phyloP scores from a whole-genome alignment of 2,888 invertebrate species.

The Parnassius glacialis region DNA sequence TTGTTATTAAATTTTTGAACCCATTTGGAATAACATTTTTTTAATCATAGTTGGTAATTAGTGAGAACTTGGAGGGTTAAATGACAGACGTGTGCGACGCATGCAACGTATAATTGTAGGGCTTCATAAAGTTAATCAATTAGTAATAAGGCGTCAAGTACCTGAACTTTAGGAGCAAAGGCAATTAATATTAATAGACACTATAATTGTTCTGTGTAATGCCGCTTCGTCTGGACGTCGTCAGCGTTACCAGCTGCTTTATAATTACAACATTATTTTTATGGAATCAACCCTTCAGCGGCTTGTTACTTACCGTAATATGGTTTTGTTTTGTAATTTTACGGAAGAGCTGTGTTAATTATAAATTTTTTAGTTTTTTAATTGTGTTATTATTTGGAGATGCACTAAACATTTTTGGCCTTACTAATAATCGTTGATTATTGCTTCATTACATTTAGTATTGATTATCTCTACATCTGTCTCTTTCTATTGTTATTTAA shows the following conservation, averaged over 20 bases:
- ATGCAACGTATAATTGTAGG: slow-evolving; percentile 6
- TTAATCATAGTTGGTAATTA: too few species aligned
- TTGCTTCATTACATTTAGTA: too few species aligned
- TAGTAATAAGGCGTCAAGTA: slow-evolving; percentile 18
- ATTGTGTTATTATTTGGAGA: too few species aligned
- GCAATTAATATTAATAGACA: slow-evolving; percentile 14
- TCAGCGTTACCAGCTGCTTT: slow-evolving; percentile 9
- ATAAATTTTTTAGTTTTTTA: too few species aligned
- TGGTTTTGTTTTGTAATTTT: not conserved
- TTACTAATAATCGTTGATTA: too few species aligned
- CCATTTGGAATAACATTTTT: too few species aligned
- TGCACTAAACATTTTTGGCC: too few species aligned
- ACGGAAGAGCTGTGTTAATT: not conserved
- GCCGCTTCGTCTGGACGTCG: slow-evolving; percentile 8
- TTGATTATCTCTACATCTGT: too few species aligned
- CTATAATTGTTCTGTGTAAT: slow-evolving; percentile 6
- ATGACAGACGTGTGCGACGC: too few species aligned
- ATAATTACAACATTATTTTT: slow-evolving; percentile 3
- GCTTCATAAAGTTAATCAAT: slow-evolving; percentile 22
- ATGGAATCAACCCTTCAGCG: not conserved
- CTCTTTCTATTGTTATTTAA: too few species aligned
- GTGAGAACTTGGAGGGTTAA: too few species aligned
- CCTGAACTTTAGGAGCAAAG: slow-evolving; percentile 17
- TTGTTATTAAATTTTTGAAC: too few species aligned
- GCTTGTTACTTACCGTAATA: not conserved